These are phyloP conservation scores for Lasioglossum albipes DNA, from an alignment of 1,140 invertebrate species.

Conservation along the genomic window DNA sequence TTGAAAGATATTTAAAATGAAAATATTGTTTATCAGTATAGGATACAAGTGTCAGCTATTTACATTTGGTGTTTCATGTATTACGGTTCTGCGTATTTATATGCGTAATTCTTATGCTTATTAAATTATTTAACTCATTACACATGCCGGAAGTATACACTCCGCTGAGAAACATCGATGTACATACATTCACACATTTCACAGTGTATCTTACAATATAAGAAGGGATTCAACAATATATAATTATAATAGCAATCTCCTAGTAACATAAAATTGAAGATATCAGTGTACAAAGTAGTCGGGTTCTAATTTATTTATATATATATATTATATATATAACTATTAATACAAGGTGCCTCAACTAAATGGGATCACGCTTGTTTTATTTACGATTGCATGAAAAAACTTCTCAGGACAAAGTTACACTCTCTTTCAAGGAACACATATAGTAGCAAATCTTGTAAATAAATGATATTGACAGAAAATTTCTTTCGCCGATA, in stretches of 20 bases:
- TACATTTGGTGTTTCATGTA: slow-evolving; percentile 44
- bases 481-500: too few relatives aligned
- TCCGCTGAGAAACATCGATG: slow-evolving; percentile 31
- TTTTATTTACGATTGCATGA: too few relatives aligned
- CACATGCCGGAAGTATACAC: slow-evolving; percentile 45
- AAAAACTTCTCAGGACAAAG: too few relatives aligned
- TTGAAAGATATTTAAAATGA: slow-evolving; percentile 43
- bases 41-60: slow-evolving; percentile 43
- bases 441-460: too few relatives aligned
- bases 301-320: slow-evolving; percentile 9
- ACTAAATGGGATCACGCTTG: too few relatives aligned
- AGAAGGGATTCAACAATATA: slow-evolving; percentile 32
- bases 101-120: slow-evolving; percentile 38
- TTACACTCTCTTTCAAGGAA: too few relatives aligned
- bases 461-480: too few relatives aligned
- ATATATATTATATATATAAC: too few relatives aligned
- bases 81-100: slow-evolving; percentile 41
- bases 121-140: slow-evolving; percentile 48
- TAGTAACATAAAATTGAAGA: slow-evolving; percentile 41
- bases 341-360: too few relatives aligned
- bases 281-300: slow-evolving; percentile 41
- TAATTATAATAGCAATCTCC: slow-evolving; percentile 28
- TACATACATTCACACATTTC: slow-evolving; percentile 36
- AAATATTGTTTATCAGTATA: slow-evolving; percentile 42
- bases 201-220: slow-evolving; percentile 41